Conservation (phyloP, 2,888 invertebrate species). For the Clistopyga incitator region DNA sequence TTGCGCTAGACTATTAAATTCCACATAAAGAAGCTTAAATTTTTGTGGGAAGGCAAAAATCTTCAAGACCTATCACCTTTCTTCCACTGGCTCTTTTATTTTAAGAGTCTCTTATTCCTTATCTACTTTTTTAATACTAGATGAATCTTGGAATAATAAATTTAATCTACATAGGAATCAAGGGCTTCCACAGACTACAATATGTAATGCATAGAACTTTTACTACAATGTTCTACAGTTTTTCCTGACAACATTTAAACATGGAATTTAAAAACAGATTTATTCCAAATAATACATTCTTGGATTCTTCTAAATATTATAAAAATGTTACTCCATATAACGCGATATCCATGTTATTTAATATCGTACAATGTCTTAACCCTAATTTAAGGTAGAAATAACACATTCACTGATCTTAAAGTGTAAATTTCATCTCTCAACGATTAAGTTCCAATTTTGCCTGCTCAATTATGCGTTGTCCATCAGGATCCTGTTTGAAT, state of each 20-base stretch:
- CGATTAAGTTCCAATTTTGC: slow-evolving; percentile 29
- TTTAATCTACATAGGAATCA: no score
- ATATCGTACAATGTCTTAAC: background rate
- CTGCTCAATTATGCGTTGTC: slow-evolving; percentile 22
- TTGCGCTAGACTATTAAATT: no score
- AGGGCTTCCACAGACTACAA: no score
- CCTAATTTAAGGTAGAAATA: background rate
- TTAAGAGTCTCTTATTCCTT: no score
- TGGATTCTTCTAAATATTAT: background rate
- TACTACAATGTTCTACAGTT: no score
- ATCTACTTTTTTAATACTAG: no score
- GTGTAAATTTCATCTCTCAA: background rate
- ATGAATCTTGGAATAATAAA: no score
- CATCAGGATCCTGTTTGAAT: slow-evolving; percentile 28
- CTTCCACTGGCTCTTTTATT: no score
- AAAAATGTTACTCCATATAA: background rate
- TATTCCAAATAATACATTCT: background rate
- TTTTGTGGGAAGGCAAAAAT: no score
- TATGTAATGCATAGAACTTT: no score
- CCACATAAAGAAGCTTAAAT: no score
- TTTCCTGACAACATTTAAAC: background rate
- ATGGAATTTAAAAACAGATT: background rate
- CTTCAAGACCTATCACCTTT: no score
- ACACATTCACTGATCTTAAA: background rate
- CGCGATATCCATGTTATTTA: background rate